These are phyloP conservation scores for Pavo muticus DNA, from an alignment of 2,113 vertebrate genomes.

Conservation along the genomic window DNA sequence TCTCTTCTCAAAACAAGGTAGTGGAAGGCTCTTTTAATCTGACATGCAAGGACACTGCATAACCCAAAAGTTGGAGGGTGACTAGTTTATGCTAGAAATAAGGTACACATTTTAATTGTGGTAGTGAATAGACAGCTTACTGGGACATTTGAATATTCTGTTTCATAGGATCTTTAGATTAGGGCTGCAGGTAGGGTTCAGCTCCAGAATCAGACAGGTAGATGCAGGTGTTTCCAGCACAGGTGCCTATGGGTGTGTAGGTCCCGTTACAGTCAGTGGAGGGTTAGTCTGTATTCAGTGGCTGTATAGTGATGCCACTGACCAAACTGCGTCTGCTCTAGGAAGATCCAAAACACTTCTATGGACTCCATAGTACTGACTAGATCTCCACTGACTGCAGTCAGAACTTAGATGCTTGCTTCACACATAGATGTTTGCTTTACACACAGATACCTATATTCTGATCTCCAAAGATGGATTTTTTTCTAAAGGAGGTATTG, in stretches of 20 bases:
- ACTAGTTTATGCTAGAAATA: background rate
- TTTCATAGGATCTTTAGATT: background rate
- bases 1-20: background rate
- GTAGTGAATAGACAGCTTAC: background rate
- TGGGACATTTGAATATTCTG: background rate
- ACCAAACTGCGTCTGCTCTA: background rate
- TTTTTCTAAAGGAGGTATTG: background rate
- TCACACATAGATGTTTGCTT: background rate
- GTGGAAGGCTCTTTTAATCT: background rate
- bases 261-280: background rate
- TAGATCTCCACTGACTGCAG: background rate
- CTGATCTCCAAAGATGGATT: background rate
- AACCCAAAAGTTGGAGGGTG: background rate
- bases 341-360: background rate
- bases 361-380: fast-evolving
- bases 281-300: background rate
- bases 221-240: background rate
- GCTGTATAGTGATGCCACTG: background rate
- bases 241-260: background rate
- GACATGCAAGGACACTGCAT: background rate
- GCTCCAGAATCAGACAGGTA: background rate
- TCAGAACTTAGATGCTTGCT: background rate
- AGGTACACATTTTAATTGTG: background rate
- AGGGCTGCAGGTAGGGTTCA: background rate
- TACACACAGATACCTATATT: background rate